phyloP scores from a whole-genome alignment of 2,797 vertebrate species.

The Acanthurus leucopareius region DNA sequence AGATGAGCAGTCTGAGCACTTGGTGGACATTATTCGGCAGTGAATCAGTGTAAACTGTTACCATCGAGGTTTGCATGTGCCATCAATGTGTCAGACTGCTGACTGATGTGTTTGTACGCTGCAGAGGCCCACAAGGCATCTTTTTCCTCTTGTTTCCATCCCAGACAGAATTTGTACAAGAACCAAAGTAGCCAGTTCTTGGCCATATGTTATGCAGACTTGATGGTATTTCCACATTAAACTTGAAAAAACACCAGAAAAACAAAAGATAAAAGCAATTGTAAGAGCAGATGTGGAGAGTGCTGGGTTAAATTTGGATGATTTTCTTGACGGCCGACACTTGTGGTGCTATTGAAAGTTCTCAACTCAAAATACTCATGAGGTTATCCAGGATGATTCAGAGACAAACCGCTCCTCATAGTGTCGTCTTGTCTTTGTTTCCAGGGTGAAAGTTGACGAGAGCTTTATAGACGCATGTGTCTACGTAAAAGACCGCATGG shows the following conservation, averaged over 20 bases:
- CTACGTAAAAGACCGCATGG: conserved; percentile 90
- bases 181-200: conserved; percentile 4
- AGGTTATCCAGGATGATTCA: neutral
- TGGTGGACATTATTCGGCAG: conserved; percentile 28
- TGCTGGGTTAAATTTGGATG: neutral
- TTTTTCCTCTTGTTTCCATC: conserved; percentile 45
- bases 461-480: conserved; percentile 91
- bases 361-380: neutral
- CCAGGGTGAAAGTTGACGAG: conserved; percentile 90
- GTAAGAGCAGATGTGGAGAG: conserved; percentile 23
- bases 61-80: conserved; percentile 29
- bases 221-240: conserved; percentile 36
- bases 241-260: conserved; percentile 9
- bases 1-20: conserved; percentile 21
- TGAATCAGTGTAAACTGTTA: conserved; percentile 52
- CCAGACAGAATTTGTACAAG: conserved; percentile 27
- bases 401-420: neutral
- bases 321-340: conserved; percentile 4
- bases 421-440: conserved; percentile 38
- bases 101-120: conserved; percentile 26
- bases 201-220: conserved; percentile 24
- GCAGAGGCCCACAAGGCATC: neutral
- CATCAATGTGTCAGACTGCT: conserved; percentile 37
- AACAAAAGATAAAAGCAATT: conserved; percentile 6
- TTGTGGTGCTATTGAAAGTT: neutral